phyloP scores from a whole-genome alignment of 2,888 invertebrate genomes.

The Daptonema setosum region DNA sequence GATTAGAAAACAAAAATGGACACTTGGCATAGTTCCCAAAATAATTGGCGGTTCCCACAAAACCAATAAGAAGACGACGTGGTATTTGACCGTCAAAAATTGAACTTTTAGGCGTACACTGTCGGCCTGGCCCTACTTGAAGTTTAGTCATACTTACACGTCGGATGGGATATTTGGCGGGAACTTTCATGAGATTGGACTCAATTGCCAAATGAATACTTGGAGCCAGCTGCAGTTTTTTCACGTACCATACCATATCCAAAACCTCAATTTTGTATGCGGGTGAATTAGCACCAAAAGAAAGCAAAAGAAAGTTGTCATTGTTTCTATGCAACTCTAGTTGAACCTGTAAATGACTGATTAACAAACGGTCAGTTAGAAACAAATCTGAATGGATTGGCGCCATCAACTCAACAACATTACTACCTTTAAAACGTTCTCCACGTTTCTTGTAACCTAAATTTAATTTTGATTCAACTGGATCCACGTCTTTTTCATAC shows the following conservation, averaged over 20 bases:
- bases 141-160: neutral
- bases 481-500: too few relatives aligned
- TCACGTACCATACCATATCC: neutral
- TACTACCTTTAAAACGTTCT: too few relatives aligned
- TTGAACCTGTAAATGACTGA: too few relatives aligned
- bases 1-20: neutral
- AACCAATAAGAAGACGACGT: neutral
- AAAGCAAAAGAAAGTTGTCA: too few relatives aligned
- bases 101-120: neutral
- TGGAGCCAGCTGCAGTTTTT: neutral
- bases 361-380: too few relatives aligned
- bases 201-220: neutral
- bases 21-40: neutral
- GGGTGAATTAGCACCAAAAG: neutral
- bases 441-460: too few relatives aligned
- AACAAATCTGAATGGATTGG: too few relatives aligned
- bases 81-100: conserved; percentile 1
- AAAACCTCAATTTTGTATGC: neutral
- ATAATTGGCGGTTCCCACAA: neutral
- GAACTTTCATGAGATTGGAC: neutral
- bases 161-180: neutral
- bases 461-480: too few relatives aligned
- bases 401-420: too few relatives aligned
- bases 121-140: neutral
- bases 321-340: too few relatives aligned